A percentile compares a stretch with the other conserved stretches of the same genome.
phyloP scores from a whole-genome alignment of 2,113 vertebrate species.

The Thamnophis sirtalis region DNA sequence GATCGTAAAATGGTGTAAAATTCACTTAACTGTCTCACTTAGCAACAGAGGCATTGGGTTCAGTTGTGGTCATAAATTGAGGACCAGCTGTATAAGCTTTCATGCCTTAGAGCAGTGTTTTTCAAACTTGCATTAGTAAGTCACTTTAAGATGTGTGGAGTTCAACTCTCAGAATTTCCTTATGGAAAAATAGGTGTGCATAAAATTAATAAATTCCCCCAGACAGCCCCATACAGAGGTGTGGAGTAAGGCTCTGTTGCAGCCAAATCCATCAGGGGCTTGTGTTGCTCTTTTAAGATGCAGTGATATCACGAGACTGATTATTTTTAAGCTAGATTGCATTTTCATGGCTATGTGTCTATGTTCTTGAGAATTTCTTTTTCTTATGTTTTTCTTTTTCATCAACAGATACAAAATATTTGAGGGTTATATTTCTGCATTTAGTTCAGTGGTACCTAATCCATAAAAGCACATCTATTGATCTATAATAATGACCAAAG shows the following conservation, averaged over 20 bases:
- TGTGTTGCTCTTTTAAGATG: neutral
- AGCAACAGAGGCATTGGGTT: neutral
- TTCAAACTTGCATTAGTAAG: neutral
- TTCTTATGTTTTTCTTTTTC: neutral
- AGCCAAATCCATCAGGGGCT: neutral
- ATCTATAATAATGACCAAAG: neutral
- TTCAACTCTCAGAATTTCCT: neutral
- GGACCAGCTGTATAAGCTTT: neutral
- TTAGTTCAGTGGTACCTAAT: neutral
- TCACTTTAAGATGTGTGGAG: neutral
- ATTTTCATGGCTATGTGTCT: neutral
- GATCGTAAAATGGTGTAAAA: neutral
- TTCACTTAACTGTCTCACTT: neutral
- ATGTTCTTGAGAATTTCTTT: neutral
- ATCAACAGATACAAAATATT: neutral
- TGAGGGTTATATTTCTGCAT: neutral
- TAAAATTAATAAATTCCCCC: neutral
- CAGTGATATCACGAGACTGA: neutral
- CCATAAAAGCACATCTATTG: neutral
- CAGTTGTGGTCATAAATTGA: neutral
- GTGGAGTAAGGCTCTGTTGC: neutral
- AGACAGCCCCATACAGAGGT: neutral
- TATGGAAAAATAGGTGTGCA: neutral
- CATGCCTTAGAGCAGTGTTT: neutral
- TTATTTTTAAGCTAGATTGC: neutral